Base-by-base conservation (phyloP, 2,113 vertebrate species). In the Misgurnus anguillicaudatus region DNA sequence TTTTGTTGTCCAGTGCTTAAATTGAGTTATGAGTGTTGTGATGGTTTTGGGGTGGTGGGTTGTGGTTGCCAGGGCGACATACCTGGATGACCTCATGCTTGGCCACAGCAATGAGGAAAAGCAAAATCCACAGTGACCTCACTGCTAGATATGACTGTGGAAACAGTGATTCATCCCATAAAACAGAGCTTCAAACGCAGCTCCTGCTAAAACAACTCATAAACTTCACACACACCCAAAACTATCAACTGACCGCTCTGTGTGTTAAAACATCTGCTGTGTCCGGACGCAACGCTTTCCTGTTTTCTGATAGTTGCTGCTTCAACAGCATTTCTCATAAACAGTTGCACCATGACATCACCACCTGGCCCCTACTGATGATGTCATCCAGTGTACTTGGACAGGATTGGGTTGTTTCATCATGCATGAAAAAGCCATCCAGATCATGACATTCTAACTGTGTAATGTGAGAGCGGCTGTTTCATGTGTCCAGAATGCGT, bases 41-140 rank as follows among this genome's bases (percentile, higher is more conserved):
- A 45, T 41, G 61, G 48, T 73, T 51, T 48, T 42, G 39, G 51
- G 61, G 51, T 75, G 81, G 71, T 68, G 48, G 42, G 76, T 74
- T 61, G 45, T 16, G 62, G 80, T 79, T 78, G 60, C 66, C 71
- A 83, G 71, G 76, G 80, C 83, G 60, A 78, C 81, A 78, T 86
- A 92, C 90, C 90, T 92, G 90, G 51, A 57, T 91, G 89, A 91
- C 85, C 73, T 91, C 87, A 91, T 90, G 81, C 85, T 81, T 82
- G 61, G 79, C 83, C 61, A 64, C 79, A 64, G 11, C 75, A 55
- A 38, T 86, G 89, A 92, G 87, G 77, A 85, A 85, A 91, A 90
- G 83, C 91, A 90, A 87, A 89, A 84, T 85, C 87, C 75, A 80
- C 53, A 80, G 74, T 94, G 90, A 93, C 91, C 90, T 93, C 91